Conservation (phyloP, 2,888 invertebrate species). For the Phlogophora meticulosa region DNA sequence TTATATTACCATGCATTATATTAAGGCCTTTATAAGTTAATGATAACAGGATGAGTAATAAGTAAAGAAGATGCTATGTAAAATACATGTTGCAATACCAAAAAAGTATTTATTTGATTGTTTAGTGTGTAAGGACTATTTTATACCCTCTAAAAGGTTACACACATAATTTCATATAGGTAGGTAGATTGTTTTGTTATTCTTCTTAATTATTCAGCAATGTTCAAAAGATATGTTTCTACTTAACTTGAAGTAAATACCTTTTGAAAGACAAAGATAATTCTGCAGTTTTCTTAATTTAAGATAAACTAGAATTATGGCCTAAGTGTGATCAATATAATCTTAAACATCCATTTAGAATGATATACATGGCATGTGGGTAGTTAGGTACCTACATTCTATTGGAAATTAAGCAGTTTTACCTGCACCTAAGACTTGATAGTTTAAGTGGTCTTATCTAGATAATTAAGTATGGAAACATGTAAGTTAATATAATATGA, state of each 20-base stretch:
- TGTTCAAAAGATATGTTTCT: too few relatives aligned
- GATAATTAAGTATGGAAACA: conserved; percentile 35
- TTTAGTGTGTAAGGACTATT: too few relatives aligned
- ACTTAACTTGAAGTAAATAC: background rate
- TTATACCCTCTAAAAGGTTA: too few relatives aligned
- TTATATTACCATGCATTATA: too few relatives aligned
- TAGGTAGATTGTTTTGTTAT: too few relatives aligned
- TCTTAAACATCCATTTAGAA: conserved; percentile 16
- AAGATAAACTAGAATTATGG: conserved; percentile 25
- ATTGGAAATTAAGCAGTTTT: conserved; percentile 34
- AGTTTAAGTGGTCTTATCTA: conserved; percentile 20
- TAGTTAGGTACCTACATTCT: conserved; percentile 1
- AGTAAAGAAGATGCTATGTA: too few relatives aligned
- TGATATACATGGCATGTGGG: conserved; percentile 8
- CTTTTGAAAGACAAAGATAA: background rate
- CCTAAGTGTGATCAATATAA: conserved; percentile 10
- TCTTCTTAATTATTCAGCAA: too few relatives aligned
- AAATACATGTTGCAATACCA: too few relatives aligned
- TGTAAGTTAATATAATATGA: conserved; percentile 1
- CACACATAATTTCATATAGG: too few relatives aligned
- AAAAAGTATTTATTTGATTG: too few relatives aligned
- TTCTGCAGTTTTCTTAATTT: conserved; percentile 12
- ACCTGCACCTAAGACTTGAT: conserved; percentile 12
- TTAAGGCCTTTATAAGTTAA: too few relatives aligned
- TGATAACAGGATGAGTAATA: too few relatives aligned